Evolutionary conservation across 2,888 invertebrate species (phyloP), one percentile per base, ranked within the genome.

Genomic region (Hemicrepidius hirtus): DNA sequence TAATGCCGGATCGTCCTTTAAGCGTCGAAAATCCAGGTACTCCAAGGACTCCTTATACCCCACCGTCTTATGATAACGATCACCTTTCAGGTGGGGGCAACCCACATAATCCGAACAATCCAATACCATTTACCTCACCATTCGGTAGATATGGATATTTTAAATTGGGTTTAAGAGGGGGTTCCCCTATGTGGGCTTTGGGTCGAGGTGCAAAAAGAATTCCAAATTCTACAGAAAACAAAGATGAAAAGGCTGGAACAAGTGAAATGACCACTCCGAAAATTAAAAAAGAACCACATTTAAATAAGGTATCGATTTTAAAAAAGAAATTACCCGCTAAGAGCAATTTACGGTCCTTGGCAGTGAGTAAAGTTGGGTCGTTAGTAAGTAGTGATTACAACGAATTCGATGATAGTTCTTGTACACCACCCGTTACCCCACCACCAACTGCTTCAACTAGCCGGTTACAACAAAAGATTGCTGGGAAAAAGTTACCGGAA

Each of bases 111-210:
- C 89, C 90, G 7, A 85, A 87, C 50, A 91, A 90, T 82, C 88
- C 89, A 0, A 87, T 91, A 59, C 92, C 92, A 0, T 80, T 89
- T n/a, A 90, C 90, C 0, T 88, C 90, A 21, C 88, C 88, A 68
- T 91, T 91, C 80, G 88, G 88, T 0, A 87, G 90, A 53, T 90
- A 87, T 80, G 89, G 89, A 0, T 92, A 91, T 83, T 88, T 89
- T 77, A 91, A 90, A 80, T 87, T 91, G 1, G 94, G 89, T 12
- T 80, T 93, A 2, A 85, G 90, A 73, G 93, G 93, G 20, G 93
- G 93, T 4, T 89, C 92, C 0, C 92, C 92, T 0, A 90, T 92
- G 86, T 92, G 92, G 92, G 37, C 68, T 67, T 86, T 84, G 49
- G 84, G 84, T 82, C 86, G 83, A 78, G 88, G 78, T 77, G 86